These are phyloP conservation scores for Leucophenga montana DNA, from an alignment of 2,888 invertebrate genomes.

Conservation along the genomic window DNA sequence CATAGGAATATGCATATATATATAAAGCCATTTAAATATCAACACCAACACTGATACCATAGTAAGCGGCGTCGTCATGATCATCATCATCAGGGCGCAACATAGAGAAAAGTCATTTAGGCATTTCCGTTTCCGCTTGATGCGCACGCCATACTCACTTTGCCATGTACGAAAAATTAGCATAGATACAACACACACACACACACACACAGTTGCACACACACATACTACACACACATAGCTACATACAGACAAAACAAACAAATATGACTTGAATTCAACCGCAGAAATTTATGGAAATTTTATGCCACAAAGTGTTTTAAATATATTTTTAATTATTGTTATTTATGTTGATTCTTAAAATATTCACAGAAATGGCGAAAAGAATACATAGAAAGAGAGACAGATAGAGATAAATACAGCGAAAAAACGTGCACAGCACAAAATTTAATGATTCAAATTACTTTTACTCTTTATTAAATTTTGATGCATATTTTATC, in stretches of 20 bases:
- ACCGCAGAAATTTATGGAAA: constrained; percentile 60
- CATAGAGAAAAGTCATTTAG: constrained; percentile 62
- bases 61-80: too few relatives aligned
- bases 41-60: neutral
- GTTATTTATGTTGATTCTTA: constrained; percentile 29
- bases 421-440: constrained; percentile 32
- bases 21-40: neutral
- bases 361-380: constrained; percentile 31
- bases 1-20: constrained; percentile 1
- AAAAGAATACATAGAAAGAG: constrained; percentile 30
- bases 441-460: constrained; percentile 33
- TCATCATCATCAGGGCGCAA: constrained; percentile 26
- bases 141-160: constrained; percentile 37
- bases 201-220: neutral
- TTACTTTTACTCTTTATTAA: constrained; percentile 21
- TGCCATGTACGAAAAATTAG: constrained; percentile 52
- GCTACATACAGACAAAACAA: neutral
- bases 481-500: neutral
- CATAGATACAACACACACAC: constrained; percentile 49
- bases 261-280: constrained; percentile 11
- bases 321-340: constrained; percentile 64
- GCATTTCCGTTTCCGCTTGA: constrained; percentile 63
- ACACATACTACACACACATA: neutral
- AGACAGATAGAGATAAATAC: constrained; percentile 18
- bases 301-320: constrained; percentile 58